These are phyloP conservation scores for Rhombomys opimus DNA, from an alignment of 2,113 vertebrate species.

Conservation along the genomic window DNA sequence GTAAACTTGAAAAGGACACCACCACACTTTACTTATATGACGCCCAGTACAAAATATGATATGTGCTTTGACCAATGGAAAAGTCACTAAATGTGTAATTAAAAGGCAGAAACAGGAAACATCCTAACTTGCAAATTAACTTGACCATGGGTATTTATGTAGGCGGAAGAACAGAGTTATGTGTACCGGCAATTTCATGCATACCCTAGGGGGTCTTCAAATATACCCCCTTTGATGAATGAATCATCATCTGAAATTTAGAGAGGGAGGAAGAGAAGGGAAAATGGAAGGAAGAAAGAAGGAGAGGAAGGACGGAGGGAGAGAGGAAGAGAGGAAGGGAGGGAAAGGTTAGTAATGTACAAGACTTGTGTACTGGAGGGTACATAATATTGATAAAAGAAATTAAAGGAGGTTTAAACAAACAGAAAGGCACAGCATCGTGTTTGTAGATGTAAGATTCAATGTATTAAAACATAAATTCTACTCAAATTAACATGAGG, in stretches of 20 bases:
- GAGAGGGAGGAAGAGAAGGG: not conserved
- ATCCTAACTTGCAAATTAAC: not conserved
- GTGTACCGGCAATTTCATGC: not conserved
- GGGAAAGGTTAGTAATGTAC: not conserved
- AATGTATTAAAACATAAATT: not conserved
- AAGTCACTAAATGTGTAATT: not conserved
- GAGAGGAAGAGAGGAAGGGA: too few species aligned
- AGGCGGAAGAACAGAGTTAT: too few species aligned
- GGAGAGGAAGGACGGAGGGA: too few species aligned
- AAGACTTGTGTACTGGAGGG: not conserved
- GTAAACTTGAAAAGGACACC: not conserved
- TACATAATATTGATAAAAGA: not conserved
- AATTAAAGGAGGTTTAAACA: slow-evolving; percentile 2
- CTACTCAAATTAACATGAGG: not conserved
- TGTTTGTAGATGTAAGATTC: not conserved
- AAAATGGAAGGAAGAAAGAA: not conserved
- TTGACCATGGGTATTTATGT: not conserved
- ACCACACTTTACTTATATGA: not conserved
- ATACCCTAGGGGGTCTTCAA: not conserved
- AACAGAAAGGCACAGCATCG: not conserved
- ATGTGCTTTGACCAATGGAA: not conserved
- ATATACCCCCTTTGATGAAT: not conserved
- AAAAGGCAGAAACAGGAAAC: not conserved
- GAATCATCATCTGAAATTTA: not conserved
- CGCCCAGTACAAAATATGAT: too few species aligned